phyloP scores from a whole-genome alignment of 1,140 invertebrate genomes.

The Episyrphus balteatus region DNA sequence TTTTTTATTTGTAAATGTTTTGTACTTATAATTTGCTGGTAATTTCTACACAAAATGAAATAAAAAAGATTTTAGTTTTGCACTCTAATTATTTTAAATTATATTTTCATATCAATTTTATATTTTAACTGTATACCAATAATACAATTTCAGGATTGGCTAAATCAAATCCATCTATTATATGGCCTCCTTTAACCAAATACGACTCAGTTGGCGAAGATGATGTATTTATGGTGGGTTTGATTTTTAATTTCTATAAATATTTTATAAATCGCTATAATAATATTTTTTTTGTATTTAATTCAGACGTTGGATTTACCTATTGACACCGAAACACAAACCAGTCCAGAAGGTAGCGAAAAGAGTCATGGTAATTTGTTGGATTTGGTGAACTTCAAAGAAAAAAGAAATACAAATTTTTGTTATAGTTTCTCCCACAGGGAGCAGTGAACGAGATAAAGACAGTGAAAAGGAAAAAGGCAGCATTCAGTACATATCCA shows the following conservation, averaged over 20 bases:
- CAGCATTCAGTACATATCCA: conserved; percentile 38
- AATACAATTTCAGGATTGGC: conserved; percentile 25
- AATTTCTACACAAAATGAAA: not conserved
- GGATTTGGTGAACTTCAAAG: not conserved
- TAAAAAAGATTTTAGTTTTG: not conserved
- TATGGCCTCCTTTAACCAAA: conserved; percentile 39
- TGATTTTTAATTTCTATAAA: conserved; percentile 4
- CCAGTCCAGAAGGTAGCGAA: conserved; percentile 37
- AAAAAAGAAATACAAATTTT: not conserved
- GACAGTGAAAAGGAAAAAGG: conserved; percentile 21
- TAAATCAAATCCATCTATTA: conserved; percentile 35
- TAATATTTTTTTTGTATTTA: conserved; percentile 15
- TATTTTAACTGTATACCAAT: too few relatives aligned
- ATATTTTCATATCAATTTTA: not conserved
- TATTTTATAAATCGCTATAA: not conserved
- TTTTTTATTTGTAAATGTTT: too few relatives aligned
- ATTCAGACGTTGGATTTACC: conserved; percentile 68
- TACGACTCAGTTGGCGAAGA: conserved; percentile 63
- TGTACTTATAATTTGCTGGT: not conserved
- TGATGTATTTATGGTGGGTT: conserved; percentile 72
- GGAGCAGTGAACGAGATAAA: conserved; percentile 6
- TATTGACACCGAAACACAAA: conserved; percentile 50
- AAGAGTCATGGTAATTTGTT: conserved; percentile 31
- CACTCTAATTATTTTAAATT: too few relatives aligned
- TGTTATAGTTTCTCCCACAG: not conserved